Base-by-base conservation (phyloP, 2,888 invertebrate genomes). In the Eupelmus urozonus region DNA sequence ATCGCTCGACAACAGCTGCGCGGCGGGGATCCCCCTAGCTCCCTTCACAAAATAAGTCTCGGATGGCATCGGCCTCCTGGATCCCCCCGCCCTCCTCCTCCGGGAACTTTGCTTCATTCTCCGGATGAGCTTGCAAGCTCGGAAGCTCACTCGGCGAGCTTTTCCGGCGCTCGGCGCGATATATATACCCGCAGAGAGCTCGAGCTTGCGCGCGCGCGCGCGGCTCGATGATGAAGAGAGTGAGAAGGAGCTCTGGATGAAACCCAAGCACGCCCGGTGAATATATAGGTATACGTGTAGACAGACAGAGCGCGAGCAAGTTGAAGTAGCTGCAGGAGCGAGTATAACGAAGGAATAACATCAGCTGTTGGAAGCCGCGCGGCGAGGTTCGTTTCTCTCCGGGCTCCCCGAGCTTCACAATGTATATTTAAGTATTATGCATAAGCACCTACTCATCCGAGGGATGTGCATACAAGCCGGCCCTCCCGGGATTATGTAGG, bases 1-100 rank as follows among this genome's bases (percentile, higher is more conserved):
- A 53, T 67, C 67, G 57, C 59, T 45, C 59, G 40, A 34, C 69
- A 57, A 57, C 69, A 69, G 69, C 69, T 69, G 57, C 25, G 57
- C 25, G 42, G 25, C 45, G 27, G n/a, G n/a, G 67, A 67, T 55
- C 40, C 40, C 16, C 2, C n/a, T 18, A 5, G 7, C 23, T 13
- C 23, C 11, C 27, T n/a, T 51, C 13, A 40, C 51, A n/a, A 66
- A 66, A 66, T 66, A 66, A 67, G 53, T 67, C 23, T 67, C n/a
- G 53, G 55, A 13, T 67, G n/a, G 34, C 49, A 51, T 66, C 65
- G 51, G 1, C 18, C 55, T n/a, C 23, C 42, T 27, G 3, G 34
- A 9, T 34, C 3, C 62, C 11, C 34, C 18, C 60, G 11, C 40
- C 11, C 5, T 42, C 20, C 40, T 4, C 42, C 23, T 45, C n/a